Percentiles rank a stretch among this genome's conserved stretches.
Evolutionary conservation across 2,113 vertebrate genomes (phyloP).

Genomic region (Lipophrys pholis): DNA sequence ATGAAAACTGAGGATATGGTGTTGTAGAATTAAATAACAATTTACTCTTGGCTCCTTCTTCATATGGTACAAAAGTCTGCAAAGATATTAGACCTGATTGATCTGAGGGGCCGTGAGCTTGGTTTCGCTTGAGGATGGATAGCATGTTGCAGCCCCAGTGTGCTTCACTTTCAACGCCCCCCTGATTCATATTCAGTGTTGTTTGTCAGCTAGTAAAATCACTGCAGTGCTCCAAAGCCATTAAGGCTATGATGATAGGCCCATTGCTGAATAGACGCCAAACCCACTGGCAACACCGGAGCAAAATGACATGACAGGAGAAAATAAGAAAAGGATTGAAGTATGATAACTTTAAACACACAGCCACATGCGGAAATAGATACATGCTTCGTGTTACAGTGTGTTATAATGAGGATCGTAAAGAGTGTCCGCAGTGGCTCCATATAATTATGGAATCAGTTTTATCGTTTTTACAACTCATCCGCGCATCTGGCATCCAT

Average conservation of each 20-base stretch:
- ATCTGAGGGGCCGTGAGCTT: constrained; percentile 12
- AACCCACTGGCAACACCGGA: constrained; percentile 59
- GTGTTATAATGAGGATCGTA: constrained; percentile 65
- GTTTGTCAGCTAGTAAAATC: constrained; percentile 65
- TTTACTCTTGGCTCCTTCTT: neutral
- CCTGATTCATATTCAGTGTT: constrained; percentile 64
- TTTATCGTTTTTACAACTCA: constrained; percentile 81
- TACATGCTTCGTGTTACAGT: constrained; percentile 31
- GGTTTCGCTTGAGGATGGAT: constrained; percentile 29
- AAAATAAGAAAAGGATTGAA: constrained; percentile 22
- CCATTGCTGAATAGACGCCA: constrained; percentile 58
- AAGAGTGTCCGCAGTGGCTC: constrained; percentile 66
- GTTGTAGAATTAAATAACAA: neutral
- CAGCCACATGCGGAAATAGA: neutral
- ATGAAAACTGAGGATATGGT: too few relatives aligned
- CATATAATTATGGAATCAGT: constrained; percentile 72
- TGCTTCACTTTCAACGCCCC: constrained; percentile 32
- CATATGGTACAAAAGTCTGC: neutral
- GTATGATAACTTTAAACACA: constrained; percentile 8
- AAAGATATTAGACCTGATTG: constrained; percentile 18
- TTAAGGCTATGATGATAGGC: constrained; percentile 62
- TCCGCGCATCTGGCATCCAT: constrained; percentile 61
- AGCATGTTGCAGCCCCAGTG: constrained; percentile 16
- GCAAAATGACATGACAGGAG: constrained; percentile 57
- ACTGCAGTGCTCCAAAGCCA: constrained; percentile 55